Conservation (phyloP, 1,140 invertebrate species). For the Euborellia annulipes region DNA sequence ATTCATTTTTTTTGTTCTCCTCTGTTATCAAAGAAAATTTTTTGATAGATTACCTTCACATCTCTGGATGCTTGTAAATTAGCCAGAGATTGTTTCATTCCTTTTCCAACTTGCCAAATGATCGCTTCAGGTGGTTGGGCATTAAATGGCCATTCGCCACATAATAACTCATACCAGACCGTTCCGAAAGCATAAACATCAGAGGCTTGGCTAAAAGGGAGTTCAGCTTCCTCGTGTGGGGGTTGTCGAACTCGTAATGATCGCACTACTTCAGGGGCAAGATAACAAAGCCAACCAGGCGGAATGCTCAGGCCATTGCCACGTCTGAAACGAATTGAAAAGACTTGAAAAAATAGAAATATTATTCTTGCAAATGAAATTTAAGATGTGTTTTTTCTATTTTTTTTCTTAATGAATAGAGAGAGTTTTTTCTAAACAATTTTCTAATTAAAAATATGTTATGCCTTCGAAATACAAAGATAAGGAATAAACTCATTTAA, state of each 20-base stretch:
- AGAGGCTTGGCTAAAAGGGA: slow-evolving; percentile 81
- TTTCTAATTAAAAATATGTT: no score
- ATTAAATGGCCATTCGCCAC: slow-evolving; percentile 92
- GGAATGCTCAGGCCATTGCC: slow-evolving; percentile 77
- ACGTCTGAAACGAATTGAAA: slow-evolving; percentile 41
- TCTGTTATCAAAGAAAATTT: no score
- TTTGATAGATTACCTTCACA: slow-evolving; percentile 60
- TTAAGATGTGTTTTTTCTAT: no score
- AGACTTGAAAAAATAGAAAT: no score
- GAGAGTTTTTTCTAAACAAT: no score
- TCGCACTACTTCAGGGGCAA: slow-evolving; percentile 88
- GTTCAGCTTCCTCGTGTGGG: slow-evolving; percentile 53
- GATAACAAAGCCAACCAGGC: slow-evolving; percentile 92
- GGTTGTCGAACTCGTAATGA: slow-evolving; percentile 52
- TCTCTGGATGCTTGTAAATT: slow-evolving; percentile 89
- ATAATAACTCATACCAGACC: slow-evolving; percentile 96
- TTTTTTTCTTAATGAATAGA: no score
- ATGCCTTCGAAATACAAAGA: no score
- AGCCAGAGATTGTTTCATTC: slow-evolving; percentile 87
- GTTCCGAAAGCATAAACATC: slow-evolving; percentile 92
- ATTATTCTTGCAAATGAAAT: no score
- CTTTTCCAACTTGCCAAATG: slow-evolving; percentile 95
- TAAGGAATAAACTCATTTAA: no score
- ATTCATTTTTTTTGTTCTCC: no score
- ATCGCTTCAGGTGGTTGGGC: slow-evolving; percentile 83